Percentiles rank a stretch among this genome's conserved stretches.
Conservation (phyloP, 2,113 vertebrate genomes). For the Microcebus murinus region DNA sequence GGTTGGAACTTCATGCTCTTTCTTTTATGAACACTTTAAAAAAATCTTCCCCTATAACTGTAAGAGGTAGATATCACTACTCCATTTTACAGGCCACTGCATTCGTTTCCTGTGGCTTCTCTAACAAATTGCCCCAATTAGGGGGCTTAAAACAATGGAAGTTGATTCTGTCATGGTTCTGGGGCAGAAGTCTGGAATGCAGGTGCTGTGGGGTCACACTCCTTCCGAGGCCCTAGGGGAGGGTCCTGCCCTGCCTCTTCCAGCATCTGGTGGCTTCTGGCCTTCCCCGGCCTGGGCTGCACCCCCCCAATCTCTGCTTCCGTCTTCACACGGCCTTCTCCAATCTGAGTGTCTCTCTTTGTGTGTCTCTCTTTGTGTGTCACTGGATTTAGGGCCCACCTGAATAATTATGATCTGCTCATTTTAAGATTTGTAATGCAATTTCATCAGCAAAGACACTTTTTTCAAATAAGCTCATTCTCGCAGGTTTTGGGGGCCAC, state of each 20-base stretch:
- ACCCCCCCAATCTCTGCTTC: background rate
- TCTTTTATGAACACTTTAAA: background rate
- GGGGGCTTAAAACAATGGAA: background rate
- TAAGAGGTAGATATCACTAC: background rate
- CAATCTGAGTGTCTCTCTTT: background rate
- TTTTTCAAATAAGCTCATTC: background rate
- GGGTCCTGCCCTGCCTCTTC: background rate
- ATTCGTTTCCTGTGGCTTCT: background rate
- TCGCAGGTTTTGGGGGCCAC: background rate
- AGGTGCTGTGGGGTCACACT: no score
- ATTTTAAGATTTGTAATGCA: background rate
- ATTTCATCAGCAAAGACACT: background rate
- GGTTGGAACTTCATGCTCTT: background rate
- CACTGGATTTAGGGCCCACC: background rate
- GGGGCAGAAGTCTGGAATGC: background rate
- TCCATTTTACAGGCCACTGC: background rate
- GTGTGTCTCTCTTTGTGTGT: background rate
- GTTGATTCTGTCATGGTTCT: background rate
- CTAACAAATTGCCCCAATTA: background rate
- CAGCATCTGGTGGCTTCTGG: background rate
- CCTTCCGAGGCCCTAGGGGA: background rate
- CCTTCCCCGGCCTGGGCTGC: fast-evolving
- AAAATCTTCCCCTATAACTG: background rate
- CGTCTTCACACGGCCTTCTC: fast-evolving
- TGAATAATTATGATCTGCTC: background rate